Evolutionary conservation across 2,888 invertebrate species (phyloP).

Genomic region (Caenorhabditis sp.): DNA sequence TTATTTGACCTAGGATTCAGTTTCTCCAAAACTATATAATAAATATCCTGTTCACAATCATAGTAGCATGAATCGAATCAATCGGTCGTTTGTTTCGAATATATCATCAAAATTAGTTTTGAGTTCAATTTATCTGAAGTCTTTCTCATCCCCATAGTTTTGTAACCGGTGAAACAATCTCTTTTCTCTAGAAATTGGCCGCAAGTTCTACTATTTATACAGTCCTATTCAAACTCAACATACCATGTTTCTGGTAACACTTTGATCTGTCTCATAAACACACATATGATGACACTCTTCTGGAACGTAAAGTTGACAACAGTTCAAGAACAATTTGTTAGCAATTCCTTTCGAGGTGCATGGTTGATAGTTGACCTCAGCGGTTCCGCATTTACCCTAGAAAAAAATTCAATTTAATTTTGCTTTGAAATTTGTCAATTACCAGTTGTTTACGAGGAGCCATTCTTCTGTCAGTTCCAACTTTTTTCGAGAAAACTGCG

Average conservation of each 20-base stretch:
- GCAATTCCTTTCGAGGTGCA: constrained; percentile 65
- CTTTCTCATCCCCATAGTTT: too few species aligned
- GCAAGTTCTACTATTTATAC: neutral
- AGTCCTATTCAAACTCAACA: constrained; percentile 5
- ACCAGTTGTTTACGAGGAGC: constrained; percentile 41
- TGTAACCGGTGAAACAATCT: too few species aligned
- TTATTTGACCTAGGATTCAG: too few species aligned
- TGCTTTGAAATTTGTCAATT: neutral
- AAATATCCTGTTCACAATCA: too few species aligned
- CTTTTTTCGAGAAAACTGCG: constrained; percentile 40
- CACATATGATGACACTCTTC: constrained; percentile 68
- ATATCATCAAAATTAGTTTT: too few species aligned
- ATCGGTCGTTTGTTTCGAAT: too few species aligned
- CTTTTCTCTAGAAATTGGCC: too few species aligned
- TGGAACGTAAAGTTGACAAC: constrained; percentile 66
- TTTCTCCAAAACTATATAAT: too few species aligned
- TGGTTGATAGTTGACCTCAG: constrained; percentile 65
- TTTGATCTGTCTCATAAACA: constrained; percentile 66
- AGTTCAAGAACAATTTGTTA: constrained; percentile 64
- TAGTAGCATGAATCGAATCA: too few species aligned
- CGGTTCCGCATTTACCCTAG: constrained; percentile 65
- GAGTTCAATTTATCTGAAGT: too few species aligned
- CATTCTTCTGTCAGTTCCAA: constrained; percentile 27
- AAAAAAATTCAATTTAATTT: neutral
- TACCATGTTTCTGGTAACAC: constrained; percentile 61